Percentiles rank a stretch among this genome's conserved stretches.
These are phyloP conservation scores for Danaus chrysippus DNA, from an alignment of 2,888 invertebrate genomes.

Conservation along the genomic window DNA sequence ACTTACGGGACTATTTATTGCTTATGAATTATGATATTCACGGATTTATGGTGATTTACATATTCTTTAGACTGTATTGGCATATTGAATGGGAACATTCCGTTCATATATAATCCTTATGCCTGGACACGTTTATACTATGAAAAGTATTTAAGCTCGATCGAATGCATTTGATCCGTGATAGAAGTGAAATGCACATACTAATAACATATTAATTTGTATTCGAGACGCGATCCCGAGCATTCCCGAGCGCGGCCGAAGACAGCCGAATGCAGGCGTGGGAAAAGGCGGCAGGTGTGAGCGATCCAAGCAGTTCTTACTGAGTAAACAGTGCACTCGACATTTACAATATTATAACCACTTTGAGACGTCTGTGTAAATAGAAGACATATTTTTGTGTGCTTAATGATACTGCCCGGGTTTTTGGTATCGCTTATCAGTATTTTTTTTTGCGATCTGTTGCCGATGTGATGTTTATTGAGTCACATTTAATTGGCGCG, in stretches of 20 bases:
- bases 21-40: neutral
- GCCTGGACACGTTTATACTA: slow-evolving; percentile 39
- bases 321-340: slow-evolving; percentile 71
- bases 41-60: too few relatives aligned
- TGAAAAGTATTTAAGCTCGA: slow-evolving; percentile 47
- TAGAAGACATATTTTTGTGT: slow-evolving; percentile 79
- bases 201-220: slow-evolving; percentile 37
- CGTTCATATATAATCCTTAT: slow-evolving; percentile 25
- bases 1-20: neutral
- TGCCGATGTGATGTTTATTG: slow-evolving; percentile 57
- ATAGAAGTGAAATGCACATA: slow-evolving; percentile 37
- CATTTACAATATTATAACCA: slow-evolving; percentile 78
- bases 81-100: neutral
- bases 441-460: slow-evolving; percentile 65
- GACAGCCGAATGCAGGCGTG: slow-evolving; percentile 65
- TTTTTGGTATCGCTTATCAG: slow-evolving; percentile 73
- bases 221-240: slow-evolving; percentile 49
- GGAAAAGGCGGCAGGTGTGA: slow-evolving; percentile 78
- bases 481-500: slow-evolving; percentile 65
- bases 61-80: too few relatives aligned
- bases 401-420: slow-evolving; percentile 76
- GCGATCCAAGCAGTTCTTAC: slow-evolving; percentile 75
- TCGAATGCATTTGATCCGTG: slow-evolving; percentile 56
- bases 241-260: slow-evolving; percentile 49
- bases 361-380: slow-evolving; percentile 75